phyloP scores from a whole-genome alignment of 2,797 vertebrate genomes.

The Gymnoscopelus microlampas region DNA sequence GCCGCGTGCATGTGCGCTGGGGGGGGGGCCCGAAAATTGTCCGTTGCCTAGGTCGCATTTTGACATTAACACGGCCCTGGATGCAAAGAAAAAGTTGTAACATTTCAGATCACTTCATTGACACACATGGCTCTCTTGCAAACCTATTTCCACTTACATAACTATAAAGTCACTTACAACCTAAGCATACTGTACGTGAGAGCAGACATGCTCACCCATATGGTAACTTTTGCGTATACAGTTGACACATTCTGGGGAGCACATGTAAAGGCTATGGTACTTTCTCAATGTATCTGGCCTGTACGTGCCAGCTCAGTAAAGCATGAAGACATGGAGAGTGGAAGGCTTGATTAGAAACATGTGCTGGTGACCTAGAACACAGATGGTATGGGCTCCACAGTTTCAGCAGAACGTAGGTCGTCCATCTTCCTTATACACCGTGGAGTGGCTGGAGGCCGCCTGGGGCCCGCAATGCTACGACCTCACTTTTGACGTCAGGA shows the following conservation, averaged over 20 bases:
- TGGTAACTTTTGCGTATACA: slow-evolving; percentile 17
- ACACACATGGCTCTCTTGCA: too few relatives aligned
- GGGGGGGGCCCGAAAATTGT: too few relatives aligned
- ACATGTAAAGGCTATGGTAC: slow-evolving; percentile 47
- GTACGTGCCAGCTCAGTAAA: slow-evolving; percentile 58
- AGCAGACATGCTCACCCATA: slow-evolving; percentile 37
- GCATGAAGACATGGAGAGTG: slow-evolving; percentile 66
- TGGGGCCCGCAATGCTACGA: slow-evolving; percentile 18
- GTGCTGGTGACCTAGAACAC: slow-evolving; percentile 68
- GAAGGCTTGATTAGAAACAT: slow-evolving; percentile 76
- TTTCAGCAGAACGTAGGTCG: slow-evolving; percentile 36
- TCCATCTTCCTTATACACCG: slow-evolving; percentile 48
- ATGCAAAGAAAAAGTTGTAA: too few relatives aligned
- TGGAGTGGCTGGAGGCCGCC: slow-evolving; percentile 23
- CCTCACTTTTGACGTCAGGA: slow-evolving; percentile 20
- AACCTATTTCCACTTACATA: slow-evolving; percentile 24
- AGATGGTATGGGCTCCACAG: slow-evolving; percentile 47
- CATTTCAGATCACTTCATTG: too few relatives aligned
- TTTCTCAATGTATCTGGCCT: slow-evolving; percentile 44
- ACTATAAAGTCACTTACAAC: slow-evolving; percentile 26
- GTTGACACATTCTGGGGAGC: slow-evolving; percentile 44
- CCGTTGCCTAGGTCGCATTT: too few relatives aligned
- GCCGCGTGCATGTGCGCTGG: too few relatives aligned
- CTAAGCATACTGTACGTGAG: slow-evolving; percentile 2
- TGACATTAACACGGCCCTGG: too few relatives aligned